phyloP scores from a whole-genome alignment of 2,888 invertebrate species.

The Eupithecia abbreviata region DNA sequence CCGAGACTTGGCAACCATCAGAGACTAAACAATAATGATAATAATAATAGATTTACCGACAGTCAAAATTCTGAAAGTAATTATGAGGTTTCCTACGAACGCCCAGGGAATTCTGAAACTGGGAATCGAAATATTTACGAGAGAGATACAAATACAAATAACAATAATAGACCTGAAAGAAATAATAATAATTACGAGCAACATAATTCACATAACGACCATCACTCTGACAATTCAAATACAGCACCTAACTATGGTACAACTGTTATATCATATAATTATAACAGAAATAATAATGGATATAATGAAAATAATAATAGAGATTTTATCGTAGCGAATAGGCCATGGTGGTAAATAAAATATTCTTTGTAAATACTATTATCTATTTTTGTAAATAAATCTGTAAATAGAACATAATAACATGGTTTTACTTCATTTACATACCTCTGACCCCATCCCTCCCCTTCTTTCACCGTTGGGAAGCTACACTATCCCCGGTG shows the following conservation, averaged over 20 bases:
- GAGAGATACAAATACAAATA: constrained; percentile 8
- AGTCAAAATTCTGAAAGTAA: constrained; percentile 24
- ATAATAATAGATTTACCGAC: constrained; percentile 19
- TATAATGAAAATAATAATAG: constrained; percentile 32
- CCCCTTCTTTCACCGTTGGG: too few species aligned
- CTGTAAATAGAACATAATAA: constrained; percentile 5
- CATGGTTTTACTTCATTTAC: background rate
- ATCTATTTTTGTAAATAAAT: constrained; percentile 9
- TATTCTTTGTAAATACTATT: constrained; percentile 5
- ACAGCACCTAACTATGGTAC: constrained; percentile 28
- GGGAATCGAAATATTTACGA: background rate
- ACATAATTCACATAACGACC: constrained; percentile 19
- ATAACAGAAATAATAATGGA: constrained; percentile 31
- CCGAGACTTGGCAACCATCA: constrained; percentile 29
- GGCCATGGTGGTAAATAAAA: constrained; percentile 19
- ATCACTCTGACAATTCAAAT: constrained; percentile 18
- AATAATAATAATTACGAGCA: constrained; percentile 20
- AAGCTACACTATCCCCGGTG: too few species aligned
- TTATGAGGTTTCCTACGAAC: background rate
- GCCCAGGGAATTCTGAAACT: background rate
- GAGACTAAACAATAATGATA: constrained; percentile 18
- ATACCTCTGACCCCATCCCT: too few species aligned
- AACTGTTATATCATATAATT: constrained; percentile 25
- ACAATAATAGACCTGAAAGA: constrained; percentile 1
- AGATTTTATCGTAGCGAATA: constrained; percentile 9